A percentile compares a stretch with the other conserved stretches of the same genome.
phyloP scores from a whole-genome alignment of 2,113 vertebrate genomes.

The Formicarius rufipectus region DNA sequence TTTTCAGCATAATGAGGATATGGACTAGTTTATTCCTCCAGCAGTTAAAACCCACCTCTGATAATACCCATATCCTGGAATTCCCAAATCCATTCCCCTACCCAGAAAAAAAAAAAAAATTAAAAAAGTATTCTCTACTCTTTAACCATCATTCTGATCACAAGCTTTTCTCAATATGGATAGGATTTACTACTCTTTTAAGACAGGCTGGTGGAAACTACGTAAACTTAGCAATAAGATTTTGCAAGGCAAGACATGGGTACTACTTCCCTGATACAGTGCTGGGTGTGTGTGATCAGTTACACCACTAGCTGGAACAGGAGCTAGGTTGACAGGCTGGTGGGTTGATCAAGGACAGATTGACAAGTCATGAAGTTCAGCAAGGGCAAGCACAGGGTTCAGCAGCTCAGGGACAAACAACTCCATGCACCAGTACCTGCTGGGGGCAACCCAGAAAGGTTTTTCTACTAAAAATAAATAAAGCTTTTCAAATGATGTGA shows the following conservation, averaged over 20 bases:
- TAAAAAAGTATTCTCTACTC: background rate
- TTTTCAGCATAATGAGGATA: conserved; percentile 1
- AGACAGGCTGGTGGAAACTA: background rate
- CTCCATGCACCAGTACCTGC: background rate
- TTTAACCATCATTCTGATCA: background rate
- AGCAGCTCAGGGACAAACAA: background rate
- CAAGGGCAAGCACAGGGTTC: background rate
- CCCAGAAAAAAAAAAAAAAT: background rate
- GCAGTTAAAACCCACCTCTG: background rate
- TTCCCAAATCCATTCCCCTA: background rate
- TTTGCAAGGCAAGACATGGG: background rate
- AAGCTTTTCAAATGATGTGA: background rate
- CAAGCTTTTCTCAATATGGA: background rate
- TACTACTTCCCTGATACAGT: background rate
- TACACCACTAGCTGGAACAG: background rate
- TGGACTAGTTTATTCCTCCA: background rate
- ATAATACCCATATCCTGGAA: background rate
- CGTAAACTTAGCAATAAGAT: background rate
- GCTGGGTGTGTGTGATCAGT: background rate
- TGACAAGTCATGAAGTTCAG: background rate
- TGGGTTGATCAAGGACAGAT: background rate
- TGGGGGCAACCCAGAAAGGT: background rate
- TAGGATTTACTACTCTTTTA: background rate
- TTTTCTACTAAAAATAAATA: background rate
- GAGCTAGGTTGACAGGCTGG: background rate